A percentile compares a stretch with the other conserved stretches of the same genome.
These are phyloP conservation scores for Myotis findleyi DNA, from an alignment of 2,797 vertebrate genomes.

Conservation along the genomic window DNA sequence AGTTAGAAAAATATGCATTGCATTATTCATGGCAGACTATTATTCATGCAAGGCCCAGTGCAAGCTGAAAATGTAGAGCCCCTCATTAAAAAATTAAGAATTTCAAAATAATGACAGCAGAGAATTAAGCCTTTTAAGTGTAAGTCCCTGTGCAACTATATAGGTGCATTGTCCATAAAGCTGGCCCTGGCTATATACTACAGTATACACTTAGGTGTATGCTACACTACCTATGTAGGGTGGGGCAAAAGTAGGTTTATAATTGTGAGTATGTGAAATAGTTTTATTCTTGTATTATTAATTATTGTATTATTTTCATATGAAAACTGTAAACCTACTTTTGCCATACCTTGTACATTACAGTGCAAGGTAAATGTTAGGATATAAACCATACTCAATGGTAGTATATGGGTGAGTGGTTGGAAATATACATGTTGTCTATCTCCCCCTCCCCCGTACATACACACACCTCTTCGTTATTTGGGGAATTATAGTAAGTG, in stretches of 20 bases:
- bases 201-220: neutral
- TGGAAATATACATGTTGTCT: neutral
- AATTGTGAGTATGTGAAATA: neutral
- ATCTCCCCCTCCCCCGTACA: neutral
- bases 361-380: neutral
- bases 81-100: constrained; percentile 36
- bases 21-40: neutral
- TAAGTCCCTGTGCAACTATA: neutral
- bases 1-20: neutral
- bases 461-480: neutral
- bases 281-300: neutral
- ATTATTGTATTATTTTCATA: neutral
- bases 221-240: neutral
- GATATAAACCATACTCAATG: neutral
- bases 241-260: neutral
- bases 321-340: neutral
- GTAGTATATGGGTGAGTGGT: neutral
- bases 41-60: neutral
- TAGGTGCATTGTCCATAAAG: neutral
- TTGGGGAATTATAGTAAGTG: neutral
- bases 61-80: constrained; percentile 18
- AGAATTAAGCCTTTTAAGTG: neutral
- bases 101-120: neutral
- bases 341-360: neutral
- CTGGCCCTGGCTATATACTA: neutral